Evolutionary conservation across 1,140 invertebrate genomes (phyloP), one percentile per base, ranked within the genome.

Genomic region (Trinorchestia longiramus): DNA sequence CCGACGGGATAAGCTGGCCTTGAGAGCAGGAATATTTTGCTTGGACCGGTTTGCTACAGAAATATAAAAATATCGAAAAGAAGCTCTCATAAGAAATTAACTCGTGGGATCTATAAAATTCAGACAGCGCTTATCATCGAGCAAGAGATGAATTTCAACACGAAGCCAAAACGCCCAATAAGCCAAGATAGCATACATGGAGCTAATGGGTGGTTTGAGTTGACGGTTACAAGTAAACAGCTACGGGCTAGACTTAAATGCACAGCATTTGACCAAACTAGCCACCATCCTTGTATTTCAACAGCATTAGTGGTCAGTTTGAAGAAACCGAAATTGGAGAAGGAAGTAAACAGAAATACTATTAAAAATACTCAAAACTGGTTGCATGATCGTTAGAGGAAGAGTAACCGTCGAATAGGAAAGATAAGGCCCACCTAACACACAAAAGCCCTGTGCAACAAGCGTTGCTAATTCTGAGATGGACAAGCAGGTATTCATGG

Each of bases 1-100:
- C 43, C 43, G 41, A 90, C 43, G 88, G 43, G 88, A 90, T 90
- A 42, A 90, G 41, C 88, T 90, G 88, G 88, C 88, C 88, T 90
- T 90, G 88, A 43, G 88, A 77, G 28, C 62, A 77, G 28, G 62
- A 77, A 77, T 77, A 77, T 77, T 77, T 77, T 77, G 62, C 62
- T 77, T 77, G 15, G 28, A 77, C 62, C 62, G 62, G 62, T 77
- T 77, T 77, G 62, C 62, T 77, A 36, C 11, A 77, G 62, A 77
- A 11, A 77, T 77, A 77, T 77, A 77, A 77, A 77, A 77, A 77
- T 28, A 77, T 77, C 36, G 1, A 19, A 77, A 11, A 77, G 62
- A 28, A 11, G 62, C 62, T 77, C 62, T 77, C 6, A 77, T 77
- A 77, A 36, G 62, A 77, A 23, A 77, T 36, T 77, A 77, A 77